A percentile compares a stretch with the other conserved stretches of the same genome.
These are phyloP conservation scores for Helicoverpa zea DNA, from an alignment of 1,140 invertebrate genomes.

Conservation along the genomic window DNA sequence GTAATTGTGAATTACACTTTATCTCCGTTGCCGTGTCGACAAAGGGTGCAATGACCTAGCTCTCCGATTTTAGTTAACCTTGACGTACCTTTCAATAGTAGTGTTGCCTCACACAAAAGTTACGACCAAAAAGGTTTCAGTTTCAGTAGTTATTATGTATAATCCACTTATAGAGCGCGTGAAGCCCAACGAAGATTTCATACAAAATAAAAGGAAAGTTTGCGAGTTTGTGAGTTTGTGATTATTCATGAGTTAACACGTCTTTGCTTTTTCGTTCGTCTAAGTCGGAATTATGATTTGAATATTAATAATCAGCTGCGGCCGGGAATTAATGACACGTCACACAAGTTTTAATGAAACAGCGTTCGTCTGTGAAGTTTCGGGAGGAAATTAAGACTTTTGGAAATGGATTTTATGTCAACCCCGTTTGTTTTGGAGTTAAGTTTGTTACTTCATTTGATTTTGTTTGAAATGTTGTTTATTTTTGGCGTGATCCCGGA, in stretches of 20 bases:
- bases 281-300: constrained; percentile 81
- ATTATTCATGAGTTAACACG: constrained; percentile 83
- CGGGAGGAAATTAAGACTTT: constrained; percentile 80
- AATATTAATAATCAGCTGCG: constrained; percentile 83
- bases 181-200: constrained; percentile 49
- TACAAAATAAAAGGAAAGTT: constrained; percentile 59
- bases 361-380: constrained; percentile 76
- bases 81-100: constrained; percentile 35
- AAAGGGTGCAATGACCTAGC: constrained; percentile 24
- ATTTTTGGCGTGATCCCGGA: not conserved
- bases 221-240: constrained; percentile 49
- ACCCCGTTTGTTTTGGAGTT: constrained; percentile 52
- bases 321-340: constrained; percentile 83
- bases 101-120: constrained; percentile 44
- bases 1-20: not conserved
- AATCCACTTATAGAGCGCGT: constrained; percentile 42
- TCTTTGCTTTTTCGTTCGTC: constrained; percentile 81
- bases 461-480: constrained; percentile 8
- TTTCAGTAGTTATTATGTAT: constrained; percentile 50
- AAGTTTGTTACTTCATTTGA: constrained; percentile 35
- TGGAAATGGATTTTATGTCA: constrained; percentile 72
- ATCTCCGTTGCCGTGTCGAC: constrained; percentile 38
- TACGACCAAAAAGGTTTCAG: constrained; percentile 33
- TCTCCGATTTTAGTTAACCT: constrained; percentile 22
- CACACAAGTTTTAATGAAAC: constrained; percentile 86